Conservation (phyloP, 2,113 vertebrate genomes). For the Pelusios castaneus region DNA sequence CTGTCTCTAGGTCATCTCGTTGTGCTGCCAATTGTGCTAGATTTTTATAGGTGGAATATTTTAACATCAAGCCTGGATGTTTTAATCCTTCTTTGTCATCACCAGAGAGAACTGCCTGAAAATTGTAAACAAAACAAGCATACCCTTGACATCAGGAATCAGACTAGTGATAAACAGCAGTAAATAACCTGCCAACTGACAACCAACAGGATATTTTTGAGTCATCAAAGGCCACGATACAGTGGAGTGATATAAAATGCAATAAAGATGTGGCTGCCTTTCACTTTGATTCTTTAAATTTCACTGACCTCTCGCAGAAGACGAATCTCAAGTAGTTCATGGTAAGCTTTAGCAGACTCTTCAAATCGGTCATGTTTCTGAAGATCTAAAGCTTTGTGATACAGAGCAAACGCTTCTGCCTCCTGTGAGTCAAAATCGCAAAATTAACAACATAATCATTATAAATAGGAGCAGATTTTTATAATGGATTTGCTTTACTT, state of each 20-base stretch:
- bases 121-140: neutral
- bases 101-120: conserved; percentile 89
- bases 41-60: conserved; percentile 98
- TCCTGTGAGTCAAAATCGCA: conserved; percentile 79
- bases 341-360: conserved; percentile 94
- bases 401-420: conserved; percentile 96
- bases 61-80: conserved; percentile 95
- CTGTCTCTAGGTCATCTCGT: conserved; percentile 89
- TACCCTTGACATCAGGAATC: neutral
- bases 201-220: neutral
- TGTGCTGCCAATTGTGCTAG: conserved; percentile 90
- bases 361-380: conserved; percentile 97
- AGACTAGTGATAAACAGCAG: neutral
- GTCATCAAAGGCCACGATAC: neutral
- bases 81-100: conserved; percentile 94
- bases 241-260: fast-evolving
- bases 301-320: conserved; percentile 92
- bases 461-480: neutral
- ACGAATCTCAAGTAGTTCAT: conserved; percentile 93
- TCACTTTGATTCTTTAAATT: neutral
- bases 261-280: neutral
- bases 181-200: neutral
- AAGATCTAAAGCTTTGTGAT: conserved; percentile 96
- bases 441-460: neutral
- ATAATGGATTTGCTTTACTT: neutral